Evolutionary conservation across 2,888 invertebrate genomes (phyloP), one percentile per base, ranked within the genome.

Genomic region (Parnassius glacialis): DNA sequence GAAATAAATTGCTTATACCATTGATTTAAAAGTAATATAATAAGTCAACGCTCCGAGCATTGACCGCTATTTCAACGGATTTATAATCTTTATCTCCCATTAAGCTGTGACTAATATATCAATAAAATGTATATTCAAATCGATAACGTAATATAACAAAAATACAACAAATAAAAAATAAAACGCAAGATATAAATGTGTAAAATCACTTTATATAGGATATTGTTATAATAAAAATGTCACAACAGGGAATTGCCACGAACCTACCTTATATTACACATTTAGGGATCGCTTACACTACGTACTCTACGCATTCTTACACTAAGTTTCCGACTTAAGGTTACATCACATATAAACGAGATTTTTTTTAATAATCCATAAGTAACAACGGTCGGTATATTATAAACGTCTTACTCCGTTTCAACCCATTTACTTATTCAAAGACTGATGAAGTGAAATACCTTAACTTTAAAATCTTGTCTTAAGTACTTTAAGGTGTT

Each of bases 301-400:
- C 62, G 70, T 73, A 77, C 72, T 72, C 42, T 79, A 81, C 69
- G 71, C 74, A 79, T 75, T 80, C 79, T 80, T 84, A 85, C 41
- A 72, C 72, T 67, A 72, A 52, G 43, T 34, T 59, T 54, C 64
- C 78, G 75, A 88, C 90, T 90, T 90, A 90, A 85, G 69, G 76
- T 85, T 88, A 91, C 90, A 91, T 91, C 91, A 91, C 91, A 90
- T 88, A 78, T 85, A 88, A 91, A 87, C 89, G 89, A 90, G 89
- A 90, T 88, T 85, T 83, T 76, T 79, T 70, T 80, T 78, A 58
- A 75, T 72, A 73, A 72, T 68, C 76, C 47, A 81, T 83, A 87
- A 85, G 81, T 84, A 85, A 85, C 82, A 85, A 83, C 81, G 79
- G 83, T 84, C 84, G 83, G 80, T 74, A 72, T 71, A 66, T 73